Conservation (phyloP, 2,888 invertebrate genomes). For the Hydroisotoma schaefferi region DNA sequence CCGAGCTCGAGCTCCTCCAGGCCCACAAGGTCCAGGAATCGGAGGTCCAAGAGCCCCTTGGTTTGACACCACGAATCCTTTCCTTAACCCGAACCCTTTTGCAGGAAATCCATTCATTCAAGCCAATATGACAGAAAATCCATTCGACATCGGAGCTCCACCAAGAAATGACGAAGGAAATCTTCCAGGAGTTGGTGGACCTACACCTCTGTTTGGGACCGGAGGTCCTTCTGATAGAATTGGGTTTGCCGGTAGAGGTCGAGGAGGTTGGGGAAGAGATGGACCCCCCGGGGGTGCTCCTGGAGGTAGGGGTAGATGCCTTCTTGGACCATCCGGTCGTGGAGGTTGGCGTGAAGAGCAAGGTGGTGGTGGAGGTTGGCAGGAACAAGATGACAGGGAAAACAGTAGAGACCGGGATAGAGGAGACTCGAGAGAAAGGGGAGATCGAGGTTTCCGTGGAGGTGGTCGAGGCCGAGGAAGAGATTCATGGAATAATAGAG, state of each 20-base stretch:
- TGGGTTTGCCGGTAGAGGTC: slow-evolving; percentile 12
- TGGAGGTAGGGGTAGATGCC: slow-evolving; percentile 27
- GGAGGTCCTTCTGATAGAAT: slow-evolving; percentile 11
- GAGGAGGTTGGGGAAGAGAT: slow-evolving; percentile 17
- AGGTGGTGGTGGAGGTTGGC: slow-evolving; percentile 18
- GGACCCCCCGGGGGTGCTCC: slow-evolving; percentile 13
- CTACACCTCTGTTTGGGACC: slow-evolving; percentile 12
- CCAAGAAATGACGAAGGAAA: slow-evolving; percentile 14
- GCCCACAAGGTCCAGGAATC: slow-evolving; percentile 1
- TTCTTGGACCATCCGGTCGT: slow-evolving; percentile 21
- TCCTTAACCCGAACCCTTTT: slow-evolving; percentile 42
- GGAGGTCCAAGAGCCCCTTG: slow-evolving; percentile 12
- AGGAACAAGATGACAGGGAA: slow-evolving; percentile 15
- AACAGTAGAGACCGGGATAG: slow-evolving; percentile 20
- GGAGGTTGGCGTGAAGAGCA: slow-evolving; percentile 23
- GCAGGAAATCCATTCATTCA: slow-evolving; percentile 42
- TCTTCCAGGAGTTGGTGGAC: slow-evolving; percentile 17
- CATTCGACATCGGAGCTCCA: slow-evolving; percentile 42
- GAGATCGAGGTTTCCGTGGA: slow-evolving; percentile 14
- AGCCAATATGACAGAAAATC: slow-evolving; percentile 37
- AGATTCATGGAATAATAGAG: slow-evolving; percentile 2
- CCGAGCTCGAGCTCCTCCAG: slow-evolving; percentile 10
- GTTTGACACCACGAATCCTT: slow-evolving; percentile 39
- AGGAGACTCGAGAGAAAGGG: slow-evolving; percentile 8
- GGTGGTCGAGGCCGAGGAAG: slow-evolving; percentile 11